Evolutionary conservation across 2,888 invertebrate genomes (phyloP).

Genomic region (Agrochola lota): DNA sequence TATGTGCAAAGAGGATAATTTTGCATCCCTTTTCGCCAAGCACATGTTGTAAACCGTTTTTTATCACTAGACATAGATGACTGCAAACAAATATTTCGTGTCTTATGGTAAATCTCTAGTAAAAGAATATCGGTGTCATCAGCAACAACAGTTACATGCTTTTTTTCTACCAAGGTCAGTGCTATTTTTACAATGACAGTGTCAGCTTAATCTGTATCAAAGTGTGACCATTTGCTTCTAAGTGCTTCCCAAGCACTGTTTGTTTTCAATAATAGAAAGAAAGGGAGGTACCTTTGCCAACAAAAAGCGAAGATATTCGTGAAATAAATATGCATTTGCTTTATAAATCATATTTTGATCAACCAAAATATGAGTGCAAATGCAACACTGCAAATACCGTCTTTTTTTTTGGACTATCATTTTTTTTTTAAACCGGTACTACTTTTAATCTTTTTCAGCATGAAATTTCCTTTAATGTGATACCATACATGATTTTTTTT

Average conservation of each 20-base stretch:
- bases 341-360: not conserved
- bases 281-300: not conserved
- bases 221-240: not conserved
- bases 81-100: not conserved
- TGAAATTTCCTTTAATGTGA: not conserved
- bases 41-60: not conserved
- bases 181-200: not conserved
- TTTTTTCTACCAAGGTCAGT: not conserved
- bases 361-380: not conserved
- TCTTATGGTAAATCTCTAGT: not conserved
- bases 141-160: not conserved
- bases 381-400: not conserved
- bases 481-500: not conserved
- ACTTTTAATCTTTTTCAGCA: too few species aligned
- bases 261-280: not conserved
- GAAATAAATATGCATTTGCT: not conserved
- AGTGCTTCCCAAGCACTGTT: not conserved
- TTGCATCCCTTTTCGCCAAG: not conserved
- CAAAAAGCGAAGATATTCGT: not conserved
- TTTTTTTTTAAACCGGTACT: not conserved
- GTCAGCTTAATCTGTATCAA: not conserved
- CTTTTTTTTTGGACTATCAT: not conserved
- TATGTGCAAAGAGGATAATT: not conserved
- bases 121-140: not conserved
- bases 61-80: not conserved